Percentiles rank a stretch among this genome's conserved stretches.
Conservation (phyloP, 2,797 vertebrate species). For the Synanceia verrucosa region DNA sequence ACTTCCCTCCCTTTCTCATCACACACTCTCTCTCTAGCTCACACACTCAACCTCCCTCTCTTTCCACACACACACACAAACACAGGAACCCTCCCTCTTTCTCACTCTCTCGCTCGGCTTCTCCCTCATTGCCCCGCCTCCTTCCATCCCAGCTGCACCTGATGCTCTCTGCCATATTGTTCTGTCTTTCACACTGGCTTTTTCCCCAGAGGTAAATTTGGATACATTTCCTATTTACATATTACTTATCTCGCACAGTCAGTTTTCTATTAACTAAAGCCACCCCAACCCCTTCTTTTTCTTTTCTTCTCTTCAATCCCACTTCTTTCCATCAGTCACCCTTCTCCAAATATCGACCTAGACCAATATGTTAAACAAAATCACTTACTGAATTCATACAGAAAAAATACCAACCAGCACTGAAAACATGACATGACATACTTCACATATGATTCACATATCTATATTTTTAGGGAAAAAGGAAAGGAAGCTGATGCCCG, state of each 20-base stretch:
- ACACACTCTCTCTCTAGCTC: constrained; percentile 65
- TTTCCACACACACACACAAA: constrained; percentile 28
- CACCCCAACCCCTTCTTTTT: background rate
- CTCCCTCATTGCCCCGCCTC: constrained; percentile 62
- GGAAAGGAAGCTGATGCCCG: background rate
- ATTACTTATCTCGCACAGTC: constrained; percentile 69
- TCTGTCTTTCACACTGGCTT: constrained; percentile 64
- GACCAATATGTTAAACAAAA: background rate
- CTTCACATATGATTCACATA: background rate
- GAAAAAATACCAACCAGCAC: background rate
- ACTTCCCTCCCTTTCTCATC: constrained; percentile 75
- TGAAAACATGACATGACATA: background rate
- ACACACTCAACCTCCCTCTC: constrained; percentile 66
- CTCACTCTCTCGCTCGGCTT: constrained; percentile 37
- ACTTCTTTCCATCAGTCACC: constrained; percentile 14
- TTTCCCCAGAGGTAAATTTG: constrained; percentile 83
- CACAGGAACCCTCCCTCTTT: constrained; percentile 45
- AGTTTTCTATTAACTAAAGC: constrained; percentile 59
- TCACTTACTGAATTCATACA: background rate
- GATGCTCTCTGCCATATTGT: constrained; percentile 80
- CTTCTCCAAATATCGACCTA: constrained; percentile 18
- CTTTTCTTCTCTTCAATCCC: background rate
- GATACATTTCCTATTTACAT: constrained; percentile 81
- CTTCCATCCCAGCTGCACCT: constrained; percentile 86
- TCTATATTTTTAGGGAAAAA: background rate